Base-by-base conservation (phyloP, 2,113 vertebrate species). In the Spizaetus ornatus region DNA sequence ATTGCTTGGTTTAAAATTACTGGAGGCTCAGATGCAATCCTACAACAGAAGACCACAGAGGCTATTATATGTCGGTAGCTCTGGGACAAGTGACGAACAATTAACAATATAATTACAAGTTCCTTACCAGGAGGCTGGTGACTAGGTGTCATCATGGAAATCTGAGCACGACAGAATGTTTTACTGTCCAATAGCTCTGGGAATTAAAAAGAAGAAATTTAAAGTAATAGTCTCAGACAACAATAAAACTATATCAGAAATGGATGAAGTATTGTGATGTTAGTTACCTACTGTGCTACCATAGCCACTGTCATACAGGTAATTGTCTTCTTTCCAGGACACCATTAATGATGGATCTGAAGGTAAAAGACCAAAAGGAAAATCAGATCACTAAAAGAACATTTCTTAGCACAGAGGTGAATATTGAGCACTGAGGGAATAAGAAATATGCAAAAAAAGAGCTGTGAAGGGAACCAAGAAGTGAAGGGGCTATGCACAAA, bases 281-380 rank as follows among this genome's bases (percentile, higher is more conserved):
- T 98, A 98, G 98, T 98, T 98, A 98, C 98, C 98, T 98, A 98
- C 98, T 98, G 98, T 98, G 93, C 97, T 98, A 97, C 98, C 98
- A 98, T 98, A 98, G 97, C 91, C 98, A 97, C 94, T 96, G 43
- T 98, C 98, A 17, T 98, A 98, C 45, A 98, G 95, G 94, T 98
- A 98, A 88, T 98, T 98, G 4, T 98, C 98, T 88, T 98, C 98
- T 96, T 98, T 98, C 98, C 98, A 98, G 76, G 98, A 95, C 47
- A 97, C 95, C 97, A 98, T 98, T 90, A 98, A 76, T 2, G 97
- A 97, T 0, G 98, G 98, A 91, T 98, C 98, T 98, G 72, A 91
- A 95, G 52, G 65, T 42, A 83, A 93, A 83, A 5, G 25, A 94
- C 67, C 43, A 67, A 85, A 72, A 58, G 15, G 52, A 90, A 89